phyloP scores from a whole-genome alignment of 2,888 invertebrate species.

The Volucella zonaria region DNA sequence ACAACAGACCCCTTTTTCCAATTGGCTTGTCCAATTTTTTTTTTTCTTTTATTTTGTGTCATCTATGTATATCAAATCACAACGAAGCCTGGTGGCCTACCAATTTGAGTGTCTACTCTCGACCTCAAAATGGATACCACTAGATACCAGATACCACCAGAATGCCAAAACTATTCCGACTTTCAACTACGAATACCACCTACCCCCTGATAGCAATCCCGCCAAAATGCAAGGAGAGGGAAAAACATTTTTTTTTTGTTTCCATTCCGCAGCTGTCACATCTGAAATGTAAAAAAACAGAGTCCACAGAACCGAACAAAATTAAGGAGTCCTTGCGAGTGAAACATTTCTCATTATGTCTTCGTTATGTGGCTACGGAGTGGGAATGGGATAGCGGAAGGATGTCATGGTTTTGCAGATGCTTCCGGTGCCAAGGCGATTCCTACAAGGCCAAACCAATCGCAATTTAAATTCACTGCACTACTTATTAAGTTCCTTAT shows the following conservation, averaged over 20 bases:
- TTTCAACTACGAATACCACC: background rate
- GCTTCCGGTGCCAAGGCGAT: slow-evolving; percentile 37
- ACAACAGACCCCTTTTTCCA: slow-evolving; percentile 41
- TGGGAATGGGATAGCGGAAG: background rate
- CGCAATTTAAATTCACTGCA: slow-evolving; percentile 60
- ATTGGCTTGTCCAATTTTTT: slow-evolving; percentile 32
- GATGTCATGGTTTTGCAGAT: slow-evolving; percentile 54
- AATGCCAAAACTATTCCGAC: background rate
- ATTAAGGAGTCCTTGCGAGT: slow-evolving; percentile 66
- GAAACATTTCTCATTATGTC: slow-evolving; percentile 68
- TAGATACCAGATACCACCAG: slow-evolving; percentile 2
- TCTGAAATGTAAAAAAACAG: slow-evolving; percentile 10
- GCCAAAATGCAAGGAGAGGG: slow-evolving; percentile 9
- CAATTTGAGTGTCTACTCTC: slow-evolving; percentile 63
- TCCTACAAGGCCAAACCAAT: slow-evolving; percentile 57
- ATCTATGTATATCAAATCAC: slow-evolving; percentile 58
- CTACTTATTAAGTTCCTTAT: slow-evolving; percentile 53
- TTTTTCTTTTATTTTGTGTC: slow-evolving; percentile 31
- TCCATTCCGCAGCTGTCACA: slow-evolving; percentile 37
- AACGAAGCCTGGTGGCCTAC: slow-evolving; percentile 66
- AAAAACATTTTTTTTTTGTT: background rate
- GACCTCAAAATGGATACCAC: slow-evolving; percentile 64
- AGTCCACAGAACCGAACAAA: slow-evolving; percentile 44
- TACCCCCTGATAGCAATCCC: background rate
- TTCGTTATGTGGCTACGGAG: slow-evolving; percentile 28